phyloP scores from a whole-genome alignment of 2,113 vertebrate species.

The rat (Rattus norvegicus) region GRCr8 NC_086020.1:43895001-43895500 shows the following conservation, averaged over 20 bases:
- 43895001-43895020: slow-evolving; percentile 9
- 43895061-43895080: neutral
- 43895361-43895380: neutral
- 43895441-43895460: neutral
- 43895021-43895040: neutral
- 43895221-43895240: neutral
- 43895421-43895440: neutral
- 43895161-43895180: neutral
- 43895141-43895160: neutral
- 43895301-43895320: neutral
- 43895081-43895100: neutral
- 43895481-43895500: neutral
- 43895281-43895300: neutral
- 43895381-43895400: neutral
- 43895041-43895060: neutral
- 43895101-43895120: neutral
- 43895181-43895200: neutral
- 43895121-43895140: neutral
- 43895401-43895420: neutral
- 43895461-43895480: neutral
- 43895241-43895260: neutral
- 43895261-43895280: neutral
- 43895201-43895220: neutral
- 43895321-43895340: neutral
- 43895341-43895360: neutral